A percentile compares a stretch with the other conserved stretches of the same genome.
Conservation (phyloP, 2,797 vertebrate genomes). For the Cuculus canorus region DNA sequence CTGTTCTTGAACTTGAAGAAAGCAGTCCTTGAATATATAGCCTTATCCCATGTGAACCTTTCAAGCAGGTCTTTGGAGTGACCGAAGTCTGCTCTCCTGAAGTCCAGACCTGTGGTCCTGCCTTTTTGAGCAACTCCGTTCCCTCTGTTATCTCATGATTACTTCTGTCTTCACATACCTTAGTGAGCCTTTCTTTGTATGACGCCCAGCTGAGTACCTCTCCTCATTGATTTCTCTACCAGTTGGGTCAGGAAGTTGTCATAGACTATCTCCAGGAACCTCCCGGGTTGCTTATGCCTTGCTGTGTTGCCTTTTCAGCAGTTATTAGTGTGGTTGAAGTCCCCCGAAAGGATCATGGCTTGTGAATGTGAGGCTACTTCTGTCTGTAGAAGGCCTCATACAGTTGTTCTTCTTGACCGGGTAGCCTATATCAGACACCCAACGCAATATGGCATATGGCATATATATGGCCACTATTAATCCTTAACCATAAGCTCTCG, state of each 20-base stretch:
- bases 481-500: too few species aligned
- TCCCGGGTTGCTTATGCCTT: neutral
- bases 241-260: neutral
- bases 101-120: neutral
- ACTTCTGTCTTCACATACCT: neutral
- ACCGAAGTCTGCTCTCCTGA: neutral
- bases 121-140: neutral
- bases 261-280: neutral
- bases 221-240: neutral
- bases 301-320: neutral
- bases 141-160: neutral
- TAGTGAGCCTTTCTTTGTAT: neutral
- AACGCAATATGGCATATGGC: rapidly evolving
- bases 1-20: neutral
- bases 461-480: neutral
- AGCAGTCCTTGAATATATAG: neutral
- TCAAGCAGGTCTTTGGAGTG: neutral
- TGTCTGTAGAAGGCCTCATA: neutral
- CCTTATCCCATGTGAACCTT: neutral
- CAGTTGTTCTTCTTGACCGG: neutral
- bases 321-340: neutral
- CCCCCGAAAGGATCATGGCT: neutral
- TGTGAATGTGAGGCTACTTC: neutral
- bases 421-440: neutral
- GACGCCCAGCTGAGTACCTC: neutral